Base-by-base conservation (phyloP, 2,888 invertebrate species). In the Nomada ferruginata region DNA sequence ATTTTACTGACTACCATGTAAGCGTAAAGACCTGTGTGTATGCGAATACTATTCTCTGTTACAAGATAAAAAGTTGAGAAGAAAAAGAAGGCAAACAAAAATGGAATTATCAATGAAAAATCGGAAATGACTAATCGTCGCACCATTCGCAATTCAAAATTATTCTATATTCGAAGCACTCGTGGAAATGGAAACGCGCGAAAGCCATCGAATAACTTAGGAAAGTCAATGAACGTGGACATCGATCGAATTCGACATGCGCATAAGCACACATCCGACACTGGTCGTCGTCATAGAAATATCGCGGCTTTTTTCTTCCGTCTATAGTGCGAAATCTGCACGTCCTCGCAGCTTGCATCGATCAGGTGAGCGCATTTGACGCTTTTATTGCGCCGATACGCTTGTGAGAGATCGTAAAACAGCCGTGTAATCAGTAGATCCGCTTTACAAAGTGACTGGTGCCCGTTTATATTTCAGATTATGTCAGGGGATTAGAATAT, bases 171-270 rank as follows among this genome's bases (percentile, higher is more conserved):
- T 44, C 26, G 44, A 13, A 2, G 18, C 50, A 36, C 47, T 61
- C 9, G 44, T 2, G 29, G 11, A 4, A 18, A 9, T 55, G 11
- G 36, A 55, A 52, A 53, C 57, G 50, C 29, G 55, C 68, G 64
- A 73, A 29, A 66, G 64, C 71, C 80, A 26, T 65, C 69, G 76
- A 63, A 57, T 64, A 52, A 55, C 42, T 64, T 53, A 36, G 50
- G 61, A 60, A 75, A 76, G 79, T 79, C 77, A 76, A 86, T 79
- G 76, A 74, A 79, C 77, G 75, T 76, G 77, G 36, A 13, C 63
- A 55, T 85, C 83, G 85, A 87, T 87, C 81, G 71, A 81, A 86
- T 81, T 79, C 63, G 81, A 70, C 86, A 86, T 85, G 85, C 85
- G 87, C 85, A 87, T 65, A 72, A 70, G 79, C 73, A 70, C 71